A percentile compares a stretch with the other conserved stretches of the same genome.
phyloP scores from a whole-genome alignment of 2,113 vertebrate genomes.

The Eulemur rufifrons region DNA sequence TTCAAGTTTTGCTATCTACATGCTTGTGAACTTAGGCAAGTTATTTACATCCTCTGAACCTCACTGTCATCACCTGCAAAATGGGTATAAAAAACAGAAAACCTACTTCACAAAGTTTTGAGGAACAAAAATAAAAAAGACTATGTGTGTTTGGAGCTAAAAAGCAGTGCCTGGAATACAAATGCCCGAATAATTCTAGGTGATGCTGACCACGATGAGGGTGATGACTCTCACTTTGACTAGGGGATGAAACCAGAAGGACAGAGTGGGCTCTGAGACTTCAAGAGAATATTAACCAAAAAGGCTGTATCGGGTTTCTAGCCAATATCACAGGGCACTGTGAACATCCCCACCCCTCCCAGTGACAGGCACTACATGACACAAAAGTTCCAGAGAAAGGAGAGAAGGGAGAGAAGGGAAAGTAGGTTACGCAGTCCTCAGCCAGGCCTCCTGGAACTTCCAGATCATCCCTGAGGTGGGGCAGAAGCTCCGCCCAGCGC shows the following conservation, averaged over 20 bases:
- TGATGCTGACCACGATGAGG: too few relatives aligned
- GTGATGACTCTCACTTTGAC: neutral
- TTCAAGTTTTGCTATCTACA: neutral
- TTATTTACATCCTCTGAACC: neutral
- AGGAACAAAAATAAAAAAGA: neutral
- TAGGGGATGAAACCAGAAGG: neutral
- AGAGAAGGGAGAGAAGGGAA: neutral
- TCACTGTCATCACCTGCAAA: neutral
- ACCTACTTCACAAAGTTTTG: neutral
- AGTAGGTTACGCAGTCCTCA: neutral
- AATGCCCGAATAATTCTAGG: neutral
- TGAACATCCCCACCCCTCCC: neutral
- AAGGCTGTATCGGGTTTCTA: neutral
- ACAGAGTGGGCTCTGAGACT: neutral
- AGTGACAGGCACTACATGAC: neutral
- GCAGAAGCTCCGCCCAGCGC: neutral
- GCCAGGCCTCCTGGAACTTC: neutral
- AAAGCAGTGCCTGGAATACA: neutral
- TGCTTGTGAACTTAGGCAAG: neutral
- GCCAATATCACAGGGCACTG: neutral
- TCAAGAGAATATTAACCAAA: neutral
- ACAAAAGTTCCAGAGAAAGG: neutral
- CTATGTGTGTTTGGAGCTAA: neutral
- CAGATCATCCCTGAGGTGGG: neutral
- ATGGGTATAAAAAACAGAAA: neutral